Evolutionary conservation across 2,113 vertebrate genomes (phyloP), one percentile per base, ranked within the genome.

Genomic region (Eidolon helvum): DNA sequence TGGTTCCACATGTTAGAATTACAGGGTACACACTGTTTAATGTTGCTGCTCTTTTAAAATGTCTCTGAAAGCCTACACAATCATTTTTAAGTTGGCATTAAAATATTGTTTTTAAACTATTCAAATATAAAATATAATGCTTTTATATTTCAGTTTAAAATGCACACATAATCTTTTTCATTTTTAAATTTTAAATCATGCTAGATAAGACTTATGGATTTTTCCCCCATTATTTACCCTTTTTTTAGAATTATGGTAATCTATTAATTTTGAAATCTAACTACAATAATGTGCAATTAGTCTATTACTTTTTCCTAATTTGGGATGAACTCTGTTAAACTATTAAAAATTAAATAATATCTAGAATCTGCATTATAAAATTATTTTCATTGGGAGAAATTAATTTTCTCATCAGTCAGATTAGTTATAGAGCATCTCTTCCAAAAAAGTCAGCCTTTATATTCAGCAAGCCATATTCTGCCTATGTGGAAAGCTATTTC

Each of bases 1-100:
- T 97, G 90, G 95, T 98, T 96, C 86, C 77, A 96, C 63, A 35
- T 97, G 95, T 97, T 94, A 97, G 92, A 98, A 98, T 98, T 97
- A 14, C 59, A 80, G 79, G 68, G 91, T 87, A 72, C 85, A 59
- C 57, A 88, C 45, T 92, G 66, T 96, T 98, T 95, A 98, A 95
- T 97, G 78, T 92, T 94, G 55, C 71, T 75, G 61, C 30, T 91
- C 35, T 87, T 92, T 90, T 78, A 79, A 97, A 96, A 96, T 95
- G 65, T 95, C 79, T 95, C 69, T 75, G 22, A 83, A 90, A 97
- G 83, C 89, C 28, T 83, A 68, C 92, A 82, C 80, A 96, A 89
- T 97, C 91, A 88, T 61, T 95, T 93, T 87, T 82, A 95, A 35
- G n/a, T 61, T 94, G 28, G 11, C 57, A 72, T 94, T 92, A 96